phyloP scores from a whole-genome alignment of 2,113 vertebrate species.

The Tupaia tana region DNA sequence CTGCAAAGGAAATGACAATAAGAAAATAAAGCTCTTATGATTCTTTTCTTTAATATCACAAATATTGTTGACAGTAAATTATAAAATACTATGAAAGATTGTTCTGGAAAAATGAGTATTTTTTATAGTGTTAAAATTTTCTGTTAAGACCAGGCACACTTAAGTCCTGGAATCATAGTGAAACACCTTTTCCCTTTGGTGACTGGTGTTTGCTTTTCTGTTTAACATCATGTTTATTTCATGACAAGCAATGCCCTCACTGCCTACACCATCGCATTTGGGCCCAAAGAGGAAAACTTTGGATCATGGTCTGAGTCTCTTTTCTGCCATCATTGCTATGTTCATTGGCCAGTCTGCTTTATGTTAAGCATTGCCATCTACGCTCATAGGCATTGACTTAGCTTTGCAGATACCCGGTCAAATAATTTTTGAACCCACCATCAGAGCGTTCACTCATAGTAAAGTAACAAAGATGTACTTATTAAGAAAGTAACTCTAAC shows the following conservation, averaged over 20 bases:
- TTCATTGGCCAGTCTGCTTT: neutral
- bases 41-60: neutral
- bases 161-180: neutral
- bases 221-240: neutral
- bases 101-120: neutral
- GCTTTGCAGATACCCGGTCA: neutral
- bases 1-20: slow-evolving; percentile 24
- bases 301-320: neutral
- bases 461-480: neutral
- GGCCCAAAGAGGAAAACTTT: neutral
- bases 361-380: neutral
- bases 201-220: neutral
- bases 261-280: no score
- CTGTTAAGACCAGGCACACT: neutral
- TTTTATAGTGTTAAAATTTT: neutral
- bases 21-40: neutral
- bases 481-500: neutral
- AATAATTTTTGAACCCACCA: neutral
- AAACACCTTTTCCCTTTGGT: neutral
- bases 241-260: no score
- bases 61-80: neutral
- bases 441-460: neutral
- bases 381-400: neutral
- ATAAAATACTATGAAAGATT: neutral
- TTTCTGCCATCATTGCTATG: neutral